Evolutionary conservation across 92 coral and sea anemone species (phyloP).

Genomic region (Muricea muricata): DNA sequence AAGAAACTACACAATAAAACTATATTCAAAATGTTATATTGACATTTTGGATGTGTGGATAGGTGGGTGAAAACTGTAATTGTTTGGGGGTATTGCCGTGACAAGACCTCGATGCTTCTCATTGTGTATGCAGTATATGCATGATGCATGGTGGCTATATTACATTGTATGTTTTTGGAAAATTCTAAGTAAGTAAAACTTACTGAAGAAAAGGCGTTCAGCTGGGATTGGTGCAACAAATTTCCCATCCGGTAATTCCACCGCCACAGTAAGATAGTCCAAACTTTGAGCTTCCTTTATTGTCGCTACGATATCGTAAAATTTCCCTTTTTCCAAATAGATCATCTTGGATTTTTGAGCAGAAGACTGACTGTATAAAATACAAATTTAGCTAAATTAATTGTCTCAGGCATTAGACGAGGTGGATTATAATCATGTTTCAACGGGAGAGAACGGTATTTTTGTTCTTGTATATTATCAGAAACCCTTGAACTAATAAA

Average conservation of each 20-base stretch:
- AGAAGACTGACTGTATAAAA: background rate
- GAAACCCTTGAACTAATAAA: too few relatives aligned
- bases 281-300: background rate
- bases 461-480: too few relatives aligned
- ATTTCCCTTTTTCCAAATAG: constrained; percentile 1
- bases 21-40: too few relatives aligned
- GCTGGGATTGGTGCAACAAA: constrained; percentile 18
- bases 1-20: too few relatives aligned
- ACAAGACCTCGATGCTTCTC: too few relatives aligned
- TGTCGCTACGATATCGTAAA: constrained; percentile 20
- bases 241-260: constrained; percentile 4
- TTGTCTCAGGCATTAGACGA: too few relatives aligned
- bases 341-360: background rate
- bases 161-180: background rate
- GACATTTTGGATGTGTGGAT: too few relatives aligned
- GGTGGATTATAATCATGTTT: too few relatives aligned
- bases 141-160: background rate
- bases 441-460: too few relatives aligned
- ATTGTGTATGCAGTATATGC: too few relatives aligned
- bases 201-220: constrained; percentile 11
- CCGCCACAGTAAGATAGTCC: constrained; percentile 4
- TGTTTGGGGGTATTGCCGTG: too few relatives aligned
- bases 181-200: background rate
- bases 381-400: background rate
- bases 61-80: too few relatives aligned